Conservation (phyloP, 2,888 invertebrate species). For the Suillia variegata region DNA sequence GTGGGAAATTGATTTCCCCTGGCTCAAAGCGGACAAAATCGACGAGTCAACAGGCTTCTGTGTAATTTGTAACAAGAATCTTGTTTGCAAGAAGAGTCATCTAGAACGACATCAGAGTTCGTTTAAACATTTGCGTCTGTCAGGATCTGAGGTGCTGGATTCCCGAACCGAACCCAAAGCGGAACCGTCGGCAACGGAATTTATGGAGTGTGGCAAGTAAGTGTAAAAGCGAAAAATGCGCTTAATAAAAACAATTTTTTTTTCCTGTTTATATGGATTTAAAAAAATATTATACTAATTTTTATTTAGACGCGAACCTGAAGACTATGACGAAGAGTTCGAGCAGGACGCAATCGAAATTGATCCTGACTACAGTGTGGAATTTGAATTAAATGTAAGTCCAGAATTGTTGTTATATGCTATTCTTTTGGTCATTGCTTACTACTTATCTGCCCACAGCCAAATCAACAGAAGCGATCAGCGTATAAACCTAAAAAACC, state of each 20-base stretch:
- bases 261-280: too few relatives aligned
- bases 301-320: constrained; percentile 23
- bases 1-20: constrained; percentile 36
- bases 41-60: constrained; percentile 26
- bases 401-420: too few relatives aligned
- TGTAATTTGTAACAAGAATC: constrained; percentile 32
- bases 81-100: constrained; percentile 39
- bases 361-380: constrained; percentile 23
- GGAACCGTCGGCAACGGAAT: not conserved
- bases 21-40: constrained; percentile 32
- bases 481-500: too few relatives aligned
- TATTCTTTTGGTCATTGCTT: too few relatives aligned
- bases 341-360: constrained; percentile 31
- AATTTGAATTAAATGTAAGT: not conserved
- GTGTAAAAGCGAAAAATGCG: not conserved
- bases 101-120: constrained; percentile 37
- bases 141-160: constrained; percentile 25
- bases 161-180: not conserved
- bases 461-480: too few relatives aligned
- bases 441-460: too few relatives aligned
- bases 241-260: not conserved
- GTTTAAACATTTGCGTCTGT: constrained; percentile 29
- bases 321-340: constrained; percentile 25
- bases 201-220: not conserved
- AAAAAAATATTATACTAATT: not conserved